phyloP scores from a whole-genome alignment of 2,888 invertebrate genomes.

The Choreutis nemorana region DNA sequence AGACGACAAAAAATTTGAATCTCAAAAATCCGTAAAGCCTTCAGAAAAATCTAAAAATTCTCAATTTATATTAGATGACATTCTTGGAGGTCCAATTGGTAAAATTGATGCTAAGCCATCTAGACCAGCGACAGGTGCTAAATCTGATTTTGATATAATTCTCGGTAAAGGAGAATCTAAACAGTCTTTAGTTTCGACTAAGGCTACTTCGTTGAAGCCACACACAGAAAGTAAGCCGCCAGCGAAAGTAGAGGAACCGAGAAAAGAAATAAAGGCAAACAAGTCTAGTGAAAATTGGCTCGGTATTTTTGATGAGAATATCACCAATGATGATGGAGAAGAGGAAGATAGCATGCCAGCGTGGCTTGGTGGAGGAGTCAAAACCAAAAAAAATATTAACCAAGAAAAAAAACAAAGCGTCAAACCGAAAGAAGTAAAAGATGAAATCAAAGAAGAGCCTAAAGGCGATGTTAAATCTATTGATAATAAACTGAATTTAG shows the following conservation, averaged over 20 bases:
- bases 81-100: conserved; percentile 52
- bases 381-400: conserved; percentile 30
- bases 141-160: conserved; percentile 41
- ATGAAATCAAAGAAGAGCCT: conserved; percentile 7
- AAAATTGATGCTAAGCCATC: conserved; percentile 25
- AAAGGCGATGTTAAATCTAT: conserved; percentile 12
- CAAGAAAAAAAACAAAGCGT: not conserved
- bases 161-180: conserved; percentile 34
- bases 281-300: conserved; percentile 51
- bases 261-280: conserved; percentile 24
- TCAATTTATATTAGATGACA: conserved; percentile 60
- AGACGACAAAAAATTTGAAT: conserved; percentile 23
- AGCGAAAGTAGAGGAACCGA: conserved; percentile 17
- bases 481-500: conserved; percentile 4
- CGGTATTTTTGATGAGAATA: conserved; percentile 47
- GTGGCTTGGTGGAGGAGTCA: conserved; percentile 38
- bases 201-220: conserved; percentile 17
- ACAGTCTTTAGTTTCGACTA: conserved; percentile 17
- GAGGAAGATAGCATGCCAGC: conserved; percentile 39
- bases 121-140: conserved; percentile 23
- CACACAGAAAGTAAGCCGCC: too few relatives aligned
- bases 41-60: conserved; percentile 45
- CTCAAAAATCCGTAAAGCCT: conserved; percentile 25
- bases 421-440: conserved; percentile 5
- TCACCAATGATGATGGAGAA: conserved; percentile 25